Percentiles rank a stretch among this genome's conserved stretches.
Evolutionary conservation across 1,140 invertebrate genomes (phyloP).

Genomic region (Eupristina koningsbergeri): DNA sequence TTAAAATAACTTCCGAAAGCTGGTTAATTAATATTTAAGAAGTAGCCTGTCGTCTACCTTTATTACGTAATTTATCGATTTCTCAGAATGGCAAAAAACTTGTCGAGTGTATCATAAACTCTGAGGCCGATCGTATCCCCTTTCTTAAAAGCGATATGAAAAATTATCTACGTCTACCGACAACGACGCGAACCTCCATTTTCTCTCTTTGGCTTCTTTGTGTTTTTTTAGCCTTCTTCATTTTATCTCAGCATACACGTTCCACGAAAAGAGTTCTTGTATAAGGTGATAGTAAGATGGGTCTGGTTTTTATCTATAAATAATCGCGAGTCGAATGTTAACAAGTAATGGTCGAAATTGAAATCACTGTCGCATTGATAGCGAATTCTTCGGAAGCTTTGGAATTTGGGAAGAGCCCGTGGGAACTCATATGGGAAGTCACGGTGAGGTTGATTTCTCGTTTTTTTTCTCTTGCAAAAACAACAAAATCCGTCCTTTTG

Average conservation of each 20-base stretch:
- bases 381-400: conserved; percentile 49
- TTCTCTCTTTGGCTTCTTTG: conserved; percentile 2
- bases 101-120: conserved; percentile 28
- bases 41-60: not conserved
- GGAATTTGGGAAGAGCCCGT: conserved; percentile 22
- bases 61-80: conserved; percentile 31
- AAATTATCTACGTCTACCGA: conserved; percentile 50
- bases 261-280: conserved; percentile 49
- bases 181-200: conserved; percentile 27
- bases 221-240: not conserved
- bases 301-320: conserved; percentile 50
- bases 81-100: conserved; percentile 23
- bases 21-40: conserved; percentile 19
- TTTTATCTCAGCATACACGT: conserved; percentile 46
- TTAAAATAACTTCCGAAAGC: not conserved
- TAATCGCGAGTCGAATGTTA: conserved; percentile 50
- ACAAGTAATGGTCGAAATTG: conserved; percentile 54
- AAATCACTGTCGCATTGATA: conserved; percentile 50
- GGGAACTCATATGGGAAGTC: conserved; percentile 33
- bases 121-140: not conserved
- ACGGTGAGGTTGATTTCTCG: not conserved
- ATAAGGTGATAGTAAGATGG: conserved; percentile 32
- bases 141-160: conserved; percentile 43
- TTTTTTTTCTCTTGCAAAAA: not conserved
- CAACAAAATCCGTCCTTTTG: not conserved